Evolutionary conservation across 92 coral and sea anemone genomes (phyloP).

Genomic region (Actinostola sp.): DNA sequence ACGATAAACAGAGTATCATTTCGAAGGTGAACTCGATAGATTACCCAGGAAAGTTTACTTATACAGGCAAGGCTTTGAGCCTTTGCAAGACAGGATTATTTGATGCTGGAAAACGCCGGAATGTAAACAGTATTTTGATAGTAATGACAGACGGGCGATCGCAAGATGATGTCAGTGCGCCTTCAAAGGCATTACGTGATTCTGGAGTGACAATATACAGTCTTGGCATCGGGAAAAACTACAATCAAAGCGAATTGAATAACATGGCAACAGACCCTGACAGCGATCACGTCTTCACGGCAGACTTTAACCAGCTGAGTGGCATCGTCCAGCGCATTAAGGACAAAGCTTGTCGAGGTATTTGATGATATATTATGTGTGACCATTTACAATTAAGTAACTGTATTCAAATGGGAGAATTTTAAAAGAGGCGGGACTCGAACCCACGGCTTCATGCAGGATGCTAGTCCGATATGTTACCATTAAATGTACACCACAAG

Average conservation of each 20-base stretch:
- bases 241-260: slow-evolving; percentile 31
- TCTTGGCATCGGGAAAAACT: slow-evolving; percentile 61
- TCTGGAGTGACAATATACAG: slow-evolving; percentile 58
- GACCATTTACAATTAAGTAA: too few relatives aligned
- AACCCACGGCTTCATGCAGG: too few relatives aligned
- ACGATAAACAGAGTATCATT: slow-evolving; percentile 14
- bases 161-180: slow-evolving; percentile 28
- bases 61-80: slow-evolving; percentile 51
- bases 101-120: slow-evolving; percentile 46
- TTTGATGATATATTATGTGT: too few relatives aligned
- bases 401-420: too few relatives aligned
- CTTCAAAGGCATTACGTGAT: slow-evolving; percentile 62
- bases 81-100: slow-evolving; percentile 29
- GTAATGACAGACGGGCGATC: slow-evolving; percentile 68
- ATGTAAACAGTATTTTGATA: slow-evolving; percentile 33
- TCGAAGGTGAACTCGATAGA: slow-evolving; percentile 31
- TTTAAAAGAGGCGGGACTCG: too few relatives aligned
- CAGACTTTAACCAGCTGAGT: slow-evolving; percentile 48
- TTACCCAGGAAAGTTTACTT: slow-evolving; percentile 46
- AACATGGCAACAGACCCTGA: slow-evolving; percentile 75
- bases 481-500: too few relatives aligned
- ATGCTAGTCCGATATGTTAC: too few relatives aligned
- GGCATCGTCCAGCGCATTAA: slow-evolving; percentile 48
- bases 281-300: slow-evolving; percentile 64
- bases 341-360: slow-evolving; percentile 50